Conservation (phyloP, 37 sponge, comb jelly and placozoan genomes). For the Petrosia ficiformis region DNA sequence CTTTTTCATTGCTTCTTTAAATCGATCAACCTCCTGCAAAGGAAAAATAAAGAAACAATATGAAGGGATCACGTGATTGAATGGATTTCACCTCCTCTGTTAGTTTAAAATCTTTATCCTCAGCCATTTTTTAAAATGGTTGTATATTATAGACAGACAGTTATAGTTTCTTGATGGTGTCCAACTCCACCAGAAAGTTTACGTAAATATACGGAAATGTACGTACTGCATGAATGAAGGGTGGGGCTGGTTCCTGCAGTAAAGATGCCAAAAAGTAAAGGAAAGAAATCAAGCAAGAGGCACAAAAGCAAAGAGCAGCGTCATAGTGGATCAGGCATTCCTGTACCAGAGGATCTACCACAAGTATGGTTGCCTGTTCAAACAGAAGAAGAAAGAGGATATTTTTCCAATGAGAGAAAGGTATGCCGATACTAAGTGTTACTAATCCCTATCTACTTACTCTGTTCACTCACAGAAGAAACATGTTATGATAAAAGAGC, state of each 20-base stretch:
- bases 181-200: too few species aligned
- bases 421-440: not conserved
- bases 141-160: too few species aligned
- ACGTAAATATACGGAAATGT: too few species aligned
- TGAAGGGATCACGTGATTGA: not conserved
- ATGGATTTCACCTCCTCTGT: not conserved
- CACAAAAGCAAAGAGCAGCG: not conserved
- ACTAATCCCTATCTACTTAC: too few species aligned
- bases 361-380: conserved; percentile 45
- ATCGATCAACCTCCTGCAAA: conserved; percentile 65
- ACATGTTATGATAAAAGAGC: too few species aligned
- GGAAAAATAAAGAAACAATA: not conserved
- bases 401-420: not conserved
- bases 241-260: conserved; percentile 6
- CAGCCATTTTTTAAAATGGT: not conserved
- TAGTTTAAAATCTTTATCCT: not conserved
- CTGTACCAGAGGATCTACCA: conserved; percentile 10
- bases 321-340: not conserved
- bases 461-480: too few species aligned
- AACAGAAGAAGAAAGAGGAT: not conserved
- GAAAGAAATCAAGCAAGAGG: conserved; percentile 24
- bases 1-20: conserved; percentile 75
- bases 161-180: too few species aligned
- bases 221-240: conserved; percentile 1
- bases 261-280: not conserved